Base-by-base conservation (phyloP, 2,113 vertebrate genomes). In the Setophaga kirtlandii region DNA sequence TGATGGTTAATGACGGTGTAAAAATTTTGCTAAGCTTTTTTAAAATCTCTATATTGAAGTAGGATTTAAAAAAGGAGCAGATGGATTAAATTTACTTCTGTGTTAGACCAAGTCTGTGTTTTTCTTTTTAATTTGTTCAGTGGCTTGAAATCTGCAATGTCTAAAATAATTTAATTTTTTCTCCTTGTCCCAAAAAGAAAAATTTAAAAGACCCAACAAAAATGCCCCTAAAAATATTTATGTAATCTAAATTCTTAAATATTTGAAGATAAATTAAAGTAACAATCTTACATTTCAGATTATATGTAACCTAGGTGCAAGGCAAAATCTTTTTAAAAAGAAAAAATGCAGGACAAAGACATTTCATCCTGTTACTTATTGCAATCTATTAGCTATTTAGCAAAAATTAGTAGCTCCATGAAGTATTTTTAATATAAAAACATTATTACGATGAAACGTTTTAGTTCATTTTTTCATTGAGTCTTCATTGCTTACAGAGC, bases 51-150 rank as follows among this genome's bases (percentile, higher is more conserved):
- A 6, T 65, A 20, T 41, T 30, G 23, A 55, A 60, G 2, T 13
- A 55, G 31, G 64, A 63, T 53, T 31, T 1, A 0, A 24, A 33
- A 60, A 46, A 46, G 3, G 11, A 23, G 4, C 0, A 0, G 2
- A 9, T 31, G 10, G 6, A 63, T 35, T 73, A 68, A 63, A 77
- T 41, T 39, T 35, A 21, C 28, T 63, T 19, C 13, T 63, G 3
- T 14, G 25, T 12, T 50, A 60, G 25, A 23, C 9, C 4, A 49
- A 39, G 47, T 49, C 7, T 59, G 4, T 50, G 7, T 37, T 59
- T 83, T 9, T 63, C 12, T 55, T 60, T 60, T 17, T 23, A 24
- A 63, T 62, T 79, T 75, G 2, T 37, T 49, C 35, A 41, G 18
- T 33, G 21, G 12, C 10, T 59, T 87, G 44, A 74, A 64, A 87